These are phyloP conservation scores for Isotomurus palustris DNA, from an alignment of 2,888 invertebrate genomes.

Conservation along the genomic window DNA sequence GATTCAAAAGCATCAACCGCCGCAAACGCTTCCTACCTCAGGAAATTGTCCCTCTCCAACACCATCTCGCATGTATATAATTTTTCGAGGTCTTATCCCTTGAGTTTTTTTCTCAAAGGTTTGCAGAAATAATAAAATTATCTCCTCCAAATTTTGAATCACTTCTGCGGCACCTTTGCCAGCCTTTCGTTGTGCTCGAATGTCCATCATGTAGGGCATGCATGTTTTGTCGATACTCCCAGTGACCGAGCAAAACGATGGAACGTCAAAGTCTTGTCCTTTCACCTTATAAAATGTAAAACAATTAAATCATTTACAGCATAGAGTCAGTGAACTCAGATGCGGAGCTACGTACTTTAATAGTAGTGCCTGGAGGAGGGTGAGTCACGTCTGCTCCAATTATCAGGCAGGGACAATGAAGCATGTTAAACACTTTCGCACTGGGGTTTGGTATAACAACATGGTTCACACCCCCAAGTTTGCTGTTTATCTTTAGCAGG, in stretches of 20 bases:
- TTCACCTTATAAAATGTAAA: neutral
- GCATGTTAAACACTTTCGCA: conserved; percentile 47
- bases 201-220: conserved; percentile 34
- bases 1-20: too few relatives aligned
- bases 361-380: conserved; percentile 48
- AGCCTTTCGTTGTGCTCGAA: conserved; percentile 25
- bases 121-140: conserved; percentile 44
- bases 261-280: neutral
- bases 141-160: conserved; percentile 26
- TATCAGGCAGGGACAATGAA: conserved; percentile 44
- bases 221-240: conserved; percentile 24
- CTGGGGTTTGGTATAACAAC: conserved; percentile 18
- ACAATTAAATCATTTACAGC: neutral
- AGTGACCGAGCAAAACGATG: conserved; percentile 13
- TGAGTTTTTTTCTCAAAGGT: conserved; percentile 20
- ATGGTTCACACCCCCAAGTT: conserved; percentile 51
- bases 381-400: conserved; percentile 55
- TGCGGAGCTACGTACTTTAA: too few relatives aligned
- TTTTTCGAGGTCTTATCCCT: conserved; percentile 45
- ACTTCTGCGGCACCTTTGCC: conserved; percentile 29
- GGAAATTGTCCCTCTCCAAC: conserved; percentile 50
- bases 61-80: conserved; percentile 50
- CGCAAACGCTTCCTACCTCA: conserved; percentile 20
- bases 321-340: too few relatives aligned
- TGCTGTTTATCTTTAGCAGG: conserved; percentile 50